Base-by-base conservation (phyloP, 2,888 invertebrate species). In the Nebria brevicollis region DNA sequence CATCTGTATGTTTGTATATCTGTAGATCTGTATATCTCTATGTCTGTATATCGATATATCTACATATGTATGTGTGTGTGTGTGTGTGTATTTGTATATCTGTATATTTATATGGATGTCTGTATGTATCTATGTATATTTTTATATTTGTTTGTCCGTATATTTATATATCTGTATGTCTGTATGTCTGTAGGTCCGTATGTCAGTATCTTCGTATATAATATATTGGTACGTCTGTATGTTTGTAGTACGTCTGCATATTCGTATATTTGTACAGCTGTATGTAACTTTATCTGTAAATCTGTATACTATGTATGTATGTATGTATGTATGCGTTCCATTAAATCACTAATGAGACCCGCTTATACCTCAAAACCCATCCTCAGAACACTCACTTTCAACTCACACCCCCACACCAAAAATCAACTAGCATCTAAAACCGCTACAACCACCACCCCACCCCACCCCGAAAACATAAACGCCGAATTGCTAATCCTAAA, bases 291-390 rank as follows among this genome's bases (percentile, higher is more conserved):
- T 34, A 2, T 68, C 15, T 77, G 4, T 77, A 43, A 15, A 75
- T 26, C 13, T 72, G 70, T 77, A 75, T 77, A 26, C 75, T 73
- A 77, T 77, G 20, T 77, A 76, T 73, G 70, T 75, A 77, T 76
- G 34, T 77, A 76, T 77, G 25, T 72, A 72, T 72, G 25, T 72
- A 20, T 72, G 25, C 20, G 20, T 20, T 20, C 20, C 20, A 20
- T 20, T 20, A 20, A 20, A 20, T 20, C 20, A 20, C 20, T 20
- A 20, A 20, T 20, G 20, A 20, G 20, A 20, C 20, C 20, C 20
- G 20, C 20, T 20, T 20, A 20, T 20, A 20, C 20, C 20, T 20
- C 20, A 20, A 20, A 20, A 20, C 20, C 20, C 20, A 20, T 20
- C 20, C 20, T 20, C 20, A 20, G 1, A 20, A 20, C 20, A 20